Conservation (phyloP, 2,113 vertebrate genomes). For the Cochlearius cochlearius region DNA sequence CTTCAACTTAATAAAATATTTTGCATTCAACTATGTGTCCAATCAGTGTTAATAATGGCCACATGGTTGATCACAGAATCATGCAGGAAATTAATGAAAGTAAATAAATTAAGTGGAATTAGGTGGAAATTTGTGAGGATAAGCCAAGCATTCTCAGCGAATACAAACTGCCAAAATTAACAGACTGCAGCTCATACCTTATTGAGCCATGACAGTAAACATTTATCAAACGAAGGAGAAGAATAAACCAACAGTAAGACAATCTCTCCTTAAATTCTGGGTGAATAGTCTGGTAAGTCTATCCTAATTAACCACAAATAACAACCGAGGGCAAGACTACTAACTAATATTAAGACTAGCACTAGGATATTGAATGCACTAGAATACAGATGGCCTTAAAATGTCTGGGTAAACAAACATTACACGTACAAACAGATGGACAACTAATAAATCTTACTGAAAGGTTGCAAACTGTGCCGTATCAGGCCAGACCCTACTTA, state of each 20-base stretch:
- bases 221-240: slow-evolving; percentile 67
- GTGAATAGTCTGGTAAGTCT: not conserved
- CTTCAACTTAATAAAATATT: slow-evolving; percentile 10
- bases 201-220: slow-evolving; percentile 67
- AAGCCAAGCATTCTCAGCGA: slow-evolving; percentile 54
- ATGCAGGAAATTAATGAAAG: slow-evolving; percentile 64
- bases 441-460: slow-evolving; percentile 2
- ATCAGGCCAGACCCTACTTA: not conserved
- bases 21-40: slow-evolving; percentile 51
- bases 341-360: not conserved
- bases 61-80: slow-evolving; percentile 43
- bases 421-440: slow-evolving; percentile 27
- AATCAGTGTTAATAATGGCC: slow-evolving; percentile 31
- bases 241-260: slow-evolving; percentile 50
- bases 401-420: slow-evolving; percentile 7
- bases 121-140: slow-evolving; percentile 51
- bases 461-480: not conserved
- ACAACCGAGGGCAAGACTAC: not conserved
- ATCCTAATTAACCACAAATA: slow-evolving; percentile 56
- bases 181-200: slow-evolving; percentile 60
- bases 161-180: slow-evolving; percentile 64
- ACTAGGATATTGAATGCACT: not conserved
- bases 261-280: slow-evolving; percentile 20
- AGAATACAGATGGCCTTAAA: slow-evolving; percentile 12
- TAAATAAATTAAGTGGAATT: slow-evolving; percentile 67